Evolutionary conservation across 2,797 vertebrate genomes (phyloP), one percentile per base, ranked within the genome.

Genomic region (Poeciliopsis paucimaculata): DNA sequence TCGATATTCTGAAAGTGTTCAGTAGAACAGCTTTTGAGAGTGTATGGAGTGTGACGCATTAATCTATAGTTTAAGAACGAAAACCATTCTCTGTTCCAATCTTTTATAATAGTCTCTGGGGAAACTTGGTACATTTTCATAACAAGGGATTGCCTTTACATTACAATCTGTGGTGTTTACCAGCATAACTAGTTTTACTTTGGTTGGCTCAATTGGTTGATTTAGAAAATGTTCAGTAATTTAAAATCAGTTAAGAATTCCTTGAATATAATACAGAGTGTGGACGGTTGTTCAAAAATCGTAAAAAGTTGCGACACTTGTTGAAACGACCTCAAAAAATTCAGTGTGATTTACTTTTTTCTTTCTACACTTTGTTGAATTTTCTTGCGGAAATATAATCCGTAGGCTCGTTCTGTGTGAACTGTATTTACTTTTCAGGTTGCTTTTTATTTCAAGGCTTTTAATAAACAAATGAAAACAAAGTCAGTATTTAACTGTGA

Each of bases 381-480:
- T 87, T 88, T 87, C 72, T 88, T 90, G 88, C 92, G 90, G 55
- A 75, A 82, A 79, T 82, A 90, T 82, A 85, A 53, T 71, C 64
- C 73, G 77, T 78, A 91, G 79, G 79, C 89, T 7, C 81, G 76
- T 84, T 85, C 84, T 94, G 93, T 95, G 87, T 94, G 84, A 86
- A 39, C 91, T 95, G 93, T 89, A 91, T 92, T 95, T 91, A 80
- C 89, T 89, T 91, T 76, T 85, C 80, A 87, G 72, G 53, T 87
- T 91, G 88, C 90, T 87, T 92, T 93, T 92, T 82, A 83, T 92
- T 91, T 93, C 83, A 92, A 90, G 80, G 81, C 82, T 90, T 95
- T 94, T 95, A 96, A 95, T 95, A 95, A 95, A 96, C 86, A 77
- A 83, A 85, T 94, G 53, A 91, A 89, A 93, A 80, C 86, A 90